These are phyloP conservation scores for Phania funesta DNA, from an alignment of 2,888 invertebrate species.

Conservation along the genomic window DNA sequence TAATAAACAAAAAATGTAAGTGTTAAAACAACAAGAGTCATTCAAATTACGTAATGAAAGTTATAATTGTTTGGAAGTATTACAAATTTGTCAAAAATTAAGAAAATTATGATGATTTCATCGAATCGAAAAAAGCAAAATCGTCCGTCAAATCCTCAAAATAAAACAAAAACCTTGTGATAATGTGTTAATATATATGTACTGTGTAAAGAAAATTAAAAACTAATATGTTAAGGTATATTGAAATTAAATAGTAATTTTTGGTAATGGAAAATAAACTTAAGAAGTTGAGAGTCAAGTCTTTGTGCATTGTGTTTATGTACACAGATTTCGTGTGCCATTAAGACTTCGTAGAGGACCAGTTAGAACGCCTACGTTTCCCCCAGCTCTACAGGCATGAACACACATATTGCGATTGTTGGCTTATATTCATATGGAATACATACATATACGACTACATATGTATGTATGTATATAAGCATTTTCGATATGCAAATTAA, in stretches of 20 bases:
- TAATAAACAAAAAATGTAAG: conserved; percentile 70
- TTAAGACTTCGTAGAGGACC: conserved; percentile 49
- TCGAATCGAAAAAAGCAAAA: conserved; percentile 48
- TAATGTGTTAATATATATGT: not conserved
- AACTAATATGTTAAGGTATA: not conserved
- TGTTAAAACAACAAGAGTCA: conserved; percentile 70
- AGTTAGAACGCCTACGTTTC: conserved; percentile 69
- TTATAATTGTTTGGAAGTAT: conserved; percentile 63
- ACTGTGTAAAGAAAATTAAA: conserved; percentile 1
- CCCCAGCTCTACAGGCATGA: conserved; percentile 33
- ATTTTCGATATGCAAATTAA: conserved; percentile 28
- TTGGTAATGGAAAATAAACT: not conserved
- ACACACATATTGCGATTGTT: conserved; percentile 20
- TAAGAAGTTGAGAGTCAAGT: too few species aligned
- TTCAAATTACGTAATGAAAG: conserved; percentile 75
- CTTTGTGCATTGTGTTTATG: not conserved
- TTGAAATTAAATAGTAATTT: not conserved
- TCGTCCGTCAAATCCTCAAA: conserved; percentile 48
- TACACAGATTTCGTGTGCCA: conserved; percentile 18
- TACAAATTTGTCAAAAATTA: conserved; percentile 16
- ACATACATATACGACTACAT: too few species aligned
- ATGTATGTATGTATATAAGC: too few species aligned
- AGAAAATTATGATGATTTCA: conserved; percentile 47
- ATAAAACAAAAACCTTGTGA: not conserved
- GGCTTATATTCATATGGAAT: conserved; percentile 17